phyloP scores from a whole-genome alignment of 2,888 invertebrate species.

The Plagodis dolabraria region DNA sequence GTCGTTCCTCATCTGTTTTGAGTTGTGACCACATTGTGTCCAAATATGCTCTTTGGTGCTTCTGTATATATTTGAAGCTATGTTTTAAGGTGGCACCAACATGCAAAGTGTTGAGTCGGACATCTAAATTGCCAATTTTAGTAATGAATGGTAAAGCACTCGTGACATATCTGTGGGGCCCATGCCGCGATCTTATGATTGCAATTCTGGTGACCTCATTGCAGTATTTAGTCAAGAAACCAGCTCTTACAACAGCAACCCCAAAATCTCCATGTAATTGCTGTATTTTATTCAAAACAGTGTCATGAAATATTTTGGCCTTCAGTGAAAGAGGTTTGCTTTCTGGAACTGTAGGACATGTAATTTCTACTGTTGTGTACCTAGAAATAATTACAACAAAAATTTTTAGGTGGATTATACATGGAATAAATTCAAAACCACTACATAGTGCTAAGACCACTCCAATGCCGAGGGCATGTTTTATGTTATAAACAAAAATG shows the following conservation, averaged over 20 bases:
- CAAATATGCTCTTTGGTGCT: slow-evolving; percentile 87
- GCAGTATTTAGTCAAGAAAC: slow-evolving; percentile 91
- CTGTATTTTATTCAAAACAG: slow-evolving; percentile 86
- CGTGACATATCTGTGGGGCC: slow-evolving; percentile 89
- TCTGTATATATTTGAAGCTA: slow-evolving; percentile 90
- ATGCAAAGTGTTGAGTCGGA: slow-evolving; percentile 88
- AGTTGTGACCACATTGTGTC: slow-evolving; percentile 86
- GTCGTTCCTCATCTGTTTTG: slow-evolving; percentile 86
- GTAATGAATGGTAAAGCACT: slow-evolving; percentile 89
- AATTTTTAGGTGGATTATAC: too few species aligned
- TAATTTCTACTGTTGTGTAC: slow-evolving; percentile 88
- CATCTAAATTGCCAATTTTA: slow-evolving; percentile 86
- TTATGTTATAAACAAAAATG: too few species aligned
- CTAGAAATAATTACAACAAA: slow-evolving; percentile 65
- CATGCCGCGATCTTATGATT: slow-evolving; percentile 89
- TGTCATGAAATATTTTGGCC: slow-evolving; percentile 79
- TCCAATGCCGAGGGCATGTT: too few species aligned
- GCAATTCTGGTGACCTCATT: slow-evolving; percentile 91
- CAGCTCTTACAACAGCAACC: slow-evolving; percentile 87
- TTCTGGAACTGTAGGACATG: slow-evolving; percentile 74
- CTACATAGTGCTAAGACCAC: too few species aligned
- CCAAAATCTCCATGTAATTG: slow-evolving; percentile 92
- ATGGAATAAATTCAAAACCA: too few species aligned
- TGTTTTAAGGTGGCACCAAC: slow-evolving; percentile 92
- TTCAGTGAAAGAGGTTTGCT: slow-evolving; percentile 79